Percentiles rank a stretch among this genome's conserved stretches.
These are phyloP conservation scores for Tipula lateralis DNA, from an alignment of 2,888 invertebrate genomes.

Conservation along the genomic window DNA sequence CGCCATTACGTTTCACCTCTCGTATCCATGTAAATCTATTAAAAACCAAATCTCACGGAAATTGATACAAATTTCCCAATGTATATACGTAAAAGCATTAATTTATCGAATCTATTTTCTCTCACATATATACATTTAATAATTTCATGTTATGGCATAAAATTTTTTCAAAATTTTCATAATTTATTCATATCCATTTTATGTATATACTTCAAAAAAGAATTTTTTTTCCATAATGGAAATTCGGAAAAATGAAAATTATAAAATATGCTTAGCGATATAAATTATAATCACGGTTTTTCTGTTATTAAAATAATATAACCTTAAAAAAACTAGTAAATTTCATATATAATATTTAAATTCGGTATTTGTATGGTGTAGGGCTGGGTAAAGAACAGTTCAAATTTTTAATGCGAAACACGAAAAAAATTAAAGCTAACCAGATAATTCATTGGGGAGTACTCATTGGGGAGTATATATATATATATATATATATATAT, in stretches of 20 bases:
- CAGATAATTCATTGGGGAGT: not conserved
- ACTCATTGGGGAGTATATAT: no score
- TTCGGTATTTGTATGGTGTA: not conserved
- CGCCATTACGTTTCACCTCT: not conserved
- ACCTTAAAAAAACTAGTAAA: not conserved
- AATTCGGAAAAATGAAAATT: not conserved
- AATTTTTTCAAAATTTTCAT: not conserved
- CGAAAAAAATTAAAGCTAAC: not conserved
- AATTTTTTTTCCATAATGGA: not conserved
- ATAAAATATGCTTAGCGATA: not conserved
- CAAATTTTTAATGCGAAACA: not conserved
- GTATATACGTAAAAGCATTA: not conserved
- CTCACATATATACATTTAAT: not conserved
- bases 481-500: no score
- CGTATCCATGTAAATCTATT: not conserved
- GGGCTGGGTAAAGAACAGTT: not conserved
- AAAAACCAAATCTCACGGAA: not conserved
- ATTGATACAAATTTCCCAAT: not conserved
- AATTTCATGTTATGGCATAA: not conserved
- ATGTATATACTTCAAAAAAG: not conserved
- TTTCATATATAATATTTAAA: not conserved
- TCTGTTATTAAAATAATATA: not conserved
- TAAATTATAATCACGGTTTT: conserved; percentile 4
- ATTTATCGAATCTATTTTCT: not conserved
- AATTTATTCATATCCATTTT: not conserved